A percentile compares a stretch with the other conserved stretches of the same genome.
These are phyloP conservation scores for human (Homo sapiens) DNA, from an alignment of 2,113 vertebrate species.

Conservation along the genomic window GRCh38 chr3:150416501-150417000, in stretches of 20 bases:
- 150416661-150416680: not conserved
- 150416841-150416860: slow-evolving; percentile 29
- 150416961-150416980: not conserved
- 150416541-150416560: not conserved
- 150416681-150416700: not conserved
- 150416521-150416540: not conserved
- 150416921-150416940: slow-evolving; percentile 27
- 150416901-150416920: not conserved
- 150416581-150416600: slow-evolving; percentile 38
- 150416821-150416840: slow-evolving; percentile 35
- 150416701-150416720: not conserved
- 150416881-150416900: slow-evolving; percentile 22
- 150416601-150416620: slow-evolving; percentile 17
- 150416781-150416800: not conserved
- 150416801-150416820: slow-evolving; percentile 33
- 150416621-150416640: slow-evolving; percentile 43
- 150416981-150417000: not conserved
- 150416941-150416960: not conserved
- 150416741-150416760: not conserved
- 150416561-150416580: slow-evolving; percentile 14
- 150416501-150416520: slow-evolving; percentile 28
- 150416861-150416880: slow-evolving; percentile 30
- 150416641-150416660: slow-evolving; percentile 2
- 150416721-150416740: not conserved
- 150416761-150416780: slow-evolving; percentile 34